A percentile compares a stretch with the other conserved stretches of the same genome.
Evolutionary conservation across 2,797 vertebrate genomes (phyloP).

Genomic region (Aulostomus chinensis): DNA sequence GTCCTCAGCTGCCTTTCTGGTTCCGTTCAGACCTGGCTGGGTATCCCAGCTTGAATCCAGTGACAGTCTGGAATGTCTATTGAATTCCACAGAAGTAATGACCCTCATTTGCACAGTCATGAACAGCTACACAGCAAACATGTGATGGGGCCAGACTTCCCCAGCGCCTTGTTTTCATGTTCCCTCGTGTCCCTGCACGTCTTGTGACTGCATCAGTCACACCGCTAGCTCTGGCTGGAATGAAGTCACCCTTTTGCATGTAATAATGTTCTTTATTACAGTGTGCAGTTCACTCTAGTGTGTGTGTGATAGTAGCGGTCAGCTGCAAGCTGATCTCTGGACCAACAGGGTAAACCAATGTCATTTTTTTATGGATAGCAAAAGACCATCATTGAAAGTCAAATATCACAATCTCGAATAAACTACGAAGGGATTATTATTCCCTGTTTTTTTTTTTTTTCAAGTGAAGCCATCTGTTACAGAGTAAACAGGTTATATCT

Average conservation of each 20-base stretch:
- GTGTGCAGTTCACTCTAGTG: no score
- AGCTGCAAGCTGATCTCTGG: no score
- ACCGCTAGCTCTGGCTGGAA: background rate
- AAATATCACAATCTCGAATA: no score
- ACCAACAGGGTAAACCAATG: no score
- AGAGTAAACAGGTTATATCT: constrained; percentile 19
- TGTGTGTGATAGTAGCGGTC: constrained; percentile 35
- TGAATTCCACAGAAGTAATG: constrained; percentile 55
- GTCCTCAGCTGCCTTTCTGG: background rate
- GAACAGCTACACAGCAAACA: constrained; percentile 35
- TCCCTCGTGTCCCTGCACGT: constrained; percentile 22
- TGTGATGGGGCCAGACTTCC: constrained; percentile 51
- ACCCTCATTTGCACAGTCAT: constrained; percentile 44
- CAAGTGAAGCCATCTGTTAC: constrained; percentile 8
- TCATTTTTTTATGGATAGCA: no score
- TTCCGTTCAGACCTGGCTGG: background rate
- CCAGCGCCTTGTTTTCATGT: constrained; percentile 22
- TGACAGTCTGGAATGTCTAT: constrained; percentile 50
- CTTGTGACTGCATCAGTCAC: constrained; percentile 28
- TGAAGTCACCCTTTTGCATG: constrained; percentile 13
- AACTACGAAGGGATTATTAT: background rate
- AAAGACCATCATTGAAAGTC: no score
- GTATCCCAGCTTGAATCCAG: constrained; percentile 10
- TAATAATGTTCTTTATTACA: constrained; percentile 10
- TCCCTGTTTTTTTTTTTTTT: constrained; percentile 8